phyloP scores from a whole-genome alignment of 2,113 vertebrate species.

The Chaetura pelagica region DNA sequence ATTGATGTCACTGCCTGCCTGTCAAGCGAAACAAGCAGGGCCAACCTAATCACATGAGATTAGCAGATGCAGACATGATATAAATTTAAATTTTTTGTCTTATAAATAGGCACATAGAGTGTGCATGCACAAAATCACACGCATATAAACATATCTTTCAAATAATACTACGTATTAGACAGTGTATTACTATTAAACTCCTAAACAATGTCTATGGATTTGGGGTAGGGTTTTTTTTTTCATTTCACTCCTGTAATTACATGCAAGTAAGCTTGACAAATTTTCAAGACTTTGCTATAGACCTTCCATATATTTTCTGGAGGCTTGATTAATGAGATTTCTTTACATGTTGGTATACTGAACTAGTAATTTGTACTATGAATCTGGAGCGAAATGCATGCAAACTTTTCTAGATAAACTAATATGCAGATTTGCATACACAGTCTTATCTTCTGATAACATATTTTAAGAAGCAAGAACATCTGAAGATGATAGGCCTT shows the following conservation, averaged over 20 bases:
- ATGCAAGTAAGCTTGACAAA: background rate
- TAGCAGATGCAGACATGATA: slow-evolving; percentile 35
- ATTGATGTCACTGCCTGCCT: slow-evolving; percentile 72
- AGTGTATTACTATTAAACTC: background rate
- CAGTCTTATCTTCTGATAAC: background rate
- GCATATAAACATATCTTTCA: slow-evolving; percentile 20
- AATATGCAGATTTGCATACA: background rate
- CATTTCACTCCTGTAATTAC: background rate
- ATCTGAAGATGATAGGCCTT: background rate
- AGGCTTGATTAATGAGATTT: background rate
- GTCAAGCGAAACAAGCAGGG: slow-evolving; percentile 69
- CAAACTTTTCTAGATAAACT: background rate
- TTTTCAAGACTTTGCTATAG: background rate
- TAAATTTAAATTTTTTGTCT: slow-evolving; percentile 50
- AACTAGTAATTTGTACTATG: background rate
- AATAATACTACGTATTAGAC: background rate
- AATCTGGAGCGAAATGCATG: background rate
- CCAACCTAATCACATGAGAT: slow-evolving; percentile 70
- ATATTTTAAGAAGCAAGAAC: background rate
- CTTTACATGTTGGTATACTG: background rate
- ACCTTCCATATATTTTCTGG: background rate
- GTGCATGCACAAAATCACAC: slow-evolving; percentile 20
- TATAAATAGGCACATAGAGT: slow-evolving; percentile 6
- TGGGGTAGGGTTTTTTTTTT: background rate
- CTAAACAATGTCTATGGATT: background rate